Conservation (phyloP, 2,888 invertebrate species). For the Drosophila villosipedis region DNA sequence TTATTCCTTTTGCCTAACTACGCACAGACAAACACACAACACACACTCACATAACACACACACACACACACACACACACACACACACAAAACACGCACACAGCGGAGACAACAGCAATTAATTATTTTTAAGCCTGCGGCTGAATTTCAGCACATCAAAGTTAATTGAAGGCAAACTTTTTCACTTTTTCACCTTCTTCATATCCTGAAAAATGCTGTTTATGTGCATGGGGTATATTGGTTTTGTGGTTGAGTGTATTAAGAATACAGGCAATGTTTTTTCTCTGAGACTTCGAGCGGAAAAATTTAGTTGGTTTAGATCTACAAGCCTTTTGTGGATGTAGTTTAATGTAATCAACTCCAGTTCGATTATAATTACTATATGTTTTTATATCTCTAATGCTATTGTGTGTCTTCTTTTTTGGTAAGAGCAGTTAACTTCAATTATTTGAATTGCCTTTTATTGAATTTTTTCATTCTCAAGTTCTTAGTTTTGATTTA, state of each 20-base stretch:
- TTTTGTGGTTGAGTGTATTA: background rate
- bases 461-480: background rate
- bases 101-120: conserved; percentile 61
- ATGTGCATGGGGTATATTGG: background rate
- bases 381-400: background rate
- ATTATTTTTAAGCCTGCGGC: conserved; percentile 76
- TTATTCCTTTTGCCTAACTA: conserved; percentile 8
- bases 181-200: conserved; percentile 57
- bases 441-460: background rate
- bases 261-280: background rate
- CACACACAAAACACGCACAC: conserved; percentile 13
- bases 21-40: conserved; percentile 8
- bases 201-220: conserved; percentile 11
- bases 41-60: conserved; percentile 15
- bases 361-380: background rate
- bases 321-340: background rate
- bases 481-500: background rate
- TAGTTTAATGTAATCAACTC: background rate
- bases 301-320: background rate
- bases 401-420: background rate
- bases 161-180: conserved; percentile 73
- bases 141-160: conserved; percentile 70
- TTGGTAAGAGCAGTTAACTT: background rate
- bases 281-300: background rate
- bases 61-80: background rate